A percentile compares a stretch with the other conserved stretches of the same genome.
Conservation (phyloP, 2,797 vertebrate species). For the Lophotriccus pileatus region DNA sequence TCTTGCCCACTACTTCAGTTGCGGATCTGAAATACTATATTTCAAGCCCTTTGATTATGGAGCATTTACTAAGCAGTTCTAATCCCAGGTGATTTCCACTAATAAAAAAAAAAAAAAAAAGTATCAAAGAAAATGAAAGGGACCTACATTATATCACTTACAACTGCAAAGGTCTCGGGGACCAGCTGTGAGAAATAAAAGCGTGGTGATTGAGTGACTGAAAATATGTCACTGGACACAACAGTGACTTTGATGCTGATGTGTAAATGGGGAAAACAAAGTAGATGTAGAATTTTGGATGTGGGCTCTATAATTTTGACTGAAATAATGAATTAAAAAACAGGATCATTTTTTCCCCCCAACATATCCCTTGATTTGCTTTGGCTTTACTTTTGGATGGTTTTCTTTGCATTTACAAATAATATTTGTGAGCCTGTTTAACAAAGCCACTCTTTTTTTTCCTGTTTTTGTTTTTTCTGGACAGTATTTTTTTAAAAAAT, state of each 20-base stretch:
- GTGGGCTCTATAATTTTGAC: not conserved
- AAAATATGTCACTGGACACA: not conserved
- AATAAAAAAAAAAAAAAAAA: not conserved
- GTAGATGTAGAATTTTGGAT: not conserved
- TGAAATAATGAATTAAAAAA: not conserved
- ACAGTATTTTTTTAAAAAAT: not conserved
- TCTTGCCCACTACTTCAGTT: not conserved
- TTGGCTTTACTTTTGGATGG: not conserved
- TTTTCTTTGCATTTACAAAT: not conserved
- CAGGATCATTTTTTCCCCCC: not conserved
- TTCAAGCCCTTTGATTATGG: not conserved
- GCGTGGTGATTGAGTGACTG: not conserved
- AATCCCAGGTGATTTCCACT: not conserved
- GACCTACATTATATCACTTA: rapidly evolving
- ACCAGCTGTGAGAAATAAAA: not conserved
- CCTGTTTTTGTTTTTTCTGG: not conserved
- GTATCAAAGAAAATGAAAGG: not conserved
- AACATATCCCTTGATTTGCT: not conserved
- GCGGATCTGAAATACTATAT: not conserved
- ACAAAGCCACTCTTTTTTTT: not conserved
- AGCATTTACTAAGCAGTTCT: not conserved
- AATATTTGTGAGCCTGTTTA: not conserved
- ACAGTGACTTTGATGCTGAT: not conserved
- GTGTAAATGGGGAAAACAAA: not conserved
- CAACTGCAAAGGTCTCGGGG: not conserved